Base-by-base conservation (phyloP, 1,140 invertebrate genomes). In the Chymomyza costata region DNA sequence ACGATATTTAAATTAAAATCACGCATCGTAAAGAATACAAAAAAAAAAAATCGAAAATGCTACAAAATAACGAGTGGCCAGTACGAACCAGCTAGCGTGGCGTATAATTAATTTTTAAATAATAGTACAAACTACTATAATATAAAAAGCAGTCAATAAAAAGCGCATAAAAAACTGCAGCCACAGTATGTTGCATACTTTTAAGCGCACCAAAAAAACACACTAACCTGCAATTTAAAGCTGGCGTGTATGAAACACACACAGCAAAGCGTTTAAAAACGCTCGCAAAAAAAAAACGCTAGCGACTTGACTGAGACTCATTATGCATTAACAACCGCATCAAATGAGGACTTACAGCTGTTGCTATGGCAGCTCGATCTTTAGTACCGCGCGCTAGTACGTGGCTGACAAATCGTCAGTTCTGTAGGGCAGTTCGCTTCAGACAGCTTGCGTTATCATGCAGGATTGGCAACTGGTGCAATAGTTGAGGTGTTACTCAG, bases 21-120 rank as follows among this genome's bases (percentile, higher is more conserved):
- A 38, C 2, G 3, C 6, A 38, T 11, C 2, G 15, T 11, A 40
- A 13, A 61, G 30, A 47, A 51, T 19, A 6, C 19, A 40, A 32
- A 35, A 49, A 47, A 3, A 14, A 11, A 17, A 31, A 7, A 39
- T 10, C 11, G 13, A 11, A 64, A 64, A 57, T 25, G 53, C 48
- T 25, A 18, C 34, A 43, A 61, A 50, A 56, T 61, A 56, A 54
- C 49, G 46, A 34, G 31, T 17, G 32, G 16, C 3, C 48, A 58
- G 53, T 17, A 46, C 34, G 37, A 48, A 52, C 52, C 56, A 61
- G 57, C 30, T 48, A 54, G 46, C 54, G 56, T 49, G 71, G 71
- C 71, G 51, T 66, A 53, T 76, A 76, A 76, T 76, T 76, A 78
- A 76, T 76, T 76, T 76, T 76, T 70, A 70, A 76, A 76, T 70